Percentiles rank a stretch among this genome's conserved stretches.
Conservation (phyloP, 2,113 vertebrate species). For the Axis porcinus region DNA sequence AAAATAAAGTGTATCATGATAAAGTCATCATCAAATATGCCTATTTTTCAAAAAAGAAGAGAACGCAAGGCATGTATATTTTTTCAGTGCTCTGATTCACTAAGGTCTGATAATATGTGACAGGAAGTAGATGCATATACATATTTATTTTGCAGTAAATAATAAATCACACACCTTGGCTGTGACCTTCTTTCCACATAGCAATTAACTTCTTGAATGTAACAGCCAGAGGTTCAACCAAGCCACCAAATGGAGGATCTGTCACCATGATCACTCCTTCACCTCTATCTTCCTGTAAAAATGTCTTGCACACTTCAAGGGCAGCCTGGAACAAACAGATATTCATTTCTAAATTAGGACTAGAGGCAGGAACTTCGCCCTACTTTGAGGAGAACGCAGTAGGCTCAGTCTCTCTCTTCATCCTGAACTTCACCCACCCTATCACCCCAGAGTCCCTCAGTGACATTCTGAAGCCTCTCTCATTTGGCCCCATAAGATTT, state of each 20-base stretch:
- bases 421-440: not conserved
- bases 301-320: conserved; percentile 79
- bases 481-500: not conserved
- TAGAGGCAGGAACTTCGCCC: not conserved
- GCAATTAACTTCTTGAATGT: conserved; percentile 89
- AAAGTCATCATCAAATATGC: not conserved
- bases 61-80: not conserved
- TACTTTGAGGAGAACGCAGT: not conserved
- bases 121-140: not conserved
- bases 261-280: conserved; percentile 89
- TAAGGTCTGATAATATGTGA: not conserved
- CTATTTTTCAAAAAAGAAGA: not conserved
- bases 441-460: not conserved
- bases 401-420: not conserved
- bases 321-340: conserved; percentile 81
- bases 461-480: not conserved
- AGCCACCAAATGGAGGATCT: conserved; percentile 95
- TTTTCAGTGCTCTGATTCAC: conserved; percentile 1
- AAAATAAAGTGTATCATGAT: not conserved
- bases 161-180: conserved; percentile 76
- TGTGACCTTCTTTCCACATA: conserved; percentile 82
- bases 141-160: not conserved
- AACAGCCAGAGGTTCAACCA: conserved; percentile 93
- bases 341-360: conserved; percentile 17
- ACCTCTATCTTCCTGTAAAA: conserved; percentile 82